Evolutionary conservation across 2,113 vertebrate species (phyloP).

Genomic region (Sclerurus mexicanus): DNA sequence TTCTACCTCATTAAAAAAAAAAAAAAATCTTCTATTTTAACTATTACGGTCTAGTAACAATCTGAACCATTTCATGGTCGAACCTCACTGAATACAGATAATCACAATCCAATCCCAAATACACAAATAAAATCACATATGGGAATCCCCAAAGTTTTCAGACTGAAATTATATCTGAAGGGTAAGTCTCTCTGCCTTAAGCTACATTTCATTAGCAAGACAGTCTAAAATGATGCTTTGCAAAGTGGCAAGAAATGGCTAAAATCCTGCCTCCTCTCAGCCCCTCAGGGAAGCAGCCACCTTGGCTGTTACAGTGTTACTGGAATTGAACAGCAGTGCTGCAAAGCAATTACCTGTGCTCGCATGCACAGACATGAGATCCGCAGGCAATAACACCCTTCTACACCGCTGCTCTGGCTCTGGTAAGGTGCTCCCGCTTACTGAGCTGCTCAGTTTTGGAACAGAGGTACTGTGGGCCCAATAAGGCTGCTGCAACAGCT

Average conservation of each 20-base stretch:
- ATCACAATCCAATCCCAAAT: background rate
- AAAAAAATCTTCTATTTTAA: background rate
- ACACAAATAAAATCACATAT: background rate
- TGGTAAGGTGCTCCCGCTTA: background rate
- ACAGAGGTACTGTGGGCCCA: background rate
- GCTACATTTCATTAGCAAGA: slow-evolving; percentile 52
- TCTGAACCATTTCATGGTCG: background rate
- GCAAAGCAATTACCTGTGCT: slow-evolving; percentile 23
- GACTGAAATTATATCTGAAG: background rate
- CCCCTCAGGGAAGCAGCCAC: slow-evolving; percentile 60
- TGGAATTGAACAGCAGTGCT: background rate
- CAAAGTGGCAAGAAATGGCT: slow-evolving; percentile 61
- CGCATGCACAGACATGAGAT: background rate
- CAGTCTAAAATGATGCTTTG: slow-evolving; percentile 46
- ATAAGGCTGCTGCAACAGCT: background rate
- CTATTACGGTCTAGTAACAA: background rate
- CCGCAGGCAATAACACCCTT: slow-evolving; percentile 5
- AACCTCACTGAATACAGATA: background rate
- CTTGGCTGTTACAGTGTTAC: slow-evolving; percentile 71
- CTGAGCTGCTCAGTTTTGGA: background rate
- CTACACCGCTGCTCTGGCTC: slow-evolving; percentile 37
- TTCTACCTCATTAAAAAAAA: background rate
- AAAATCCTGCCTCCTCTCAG: slow-evolving; percentile 70
- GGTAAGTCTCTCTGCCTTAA: slow-evolving; percentile 22
- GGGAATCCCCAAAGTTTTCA: background rate